These are phyloP conservation scores for Orchesellides sinensis DNA, from an alignment of 2,888 invertebrate species.

Conservation along the genomic window DNA sequence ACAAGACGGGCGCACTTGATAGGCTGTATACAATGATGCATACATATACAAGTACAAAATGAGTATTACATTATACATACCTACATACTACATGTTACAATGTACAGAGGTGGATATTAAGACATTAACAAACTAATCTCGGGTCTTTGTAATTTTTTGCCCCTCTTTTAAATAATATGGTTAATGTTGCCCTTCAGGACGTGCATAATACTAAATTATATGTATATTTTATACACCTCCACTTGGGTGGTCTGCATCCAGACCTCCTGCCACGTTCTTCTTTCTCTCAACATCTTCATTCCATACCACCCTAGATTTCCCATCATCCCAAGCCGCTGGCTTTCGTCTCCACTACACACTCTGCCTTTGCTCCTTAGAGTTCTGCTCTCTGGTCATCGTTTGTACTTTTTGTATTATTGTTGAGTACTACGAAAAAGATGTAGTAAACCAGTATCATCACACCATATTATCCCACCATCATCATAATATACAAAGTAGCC, in stretches of 20 bases:
- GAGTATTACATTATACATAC: background rate
- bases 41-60: background rate
- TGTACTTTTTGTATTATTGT: slow-evolving; percentile 25
- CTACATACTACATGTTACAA: slow-evolving; percentile 33
- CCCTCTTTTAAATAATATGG: slow-evolving; percentile 64
- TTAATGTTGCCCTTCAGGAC: slow-evolving; percentile 64
- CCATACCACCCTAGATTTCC: slow-evolving; percentile 74
- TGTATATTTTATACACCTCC: slow-evolving; percentile 62
- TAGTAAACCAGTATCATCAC: slow-evolving; percentile 55
- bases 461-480: slow-evolving; percentile 39
- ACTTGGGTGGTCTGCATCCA: slow-evolving; percentile 74
- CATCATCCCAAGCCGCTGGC: slow-evolving; percentile 61
- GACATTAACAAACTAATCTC: slow-evolving; percentile 74
- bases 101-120: slow-evolving; percentile 69
- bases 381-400: slow-evolving; percentile 41
- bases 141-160: slow-evolving; percentile 65
- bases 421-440: slow-evolving; percentile 26
- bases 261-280: slow-evolving; percentile 74
- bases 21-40: background rate
- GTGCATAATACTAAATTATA: slow-evolving; percentile 66
- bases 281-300: slow-evolving; percentile 75
- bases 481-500: slow-evolving; percentile 60
- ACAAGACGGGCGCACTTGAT: background rate
- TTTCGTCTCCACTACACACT: slow-evolving; percentile 6
- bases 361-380: background rate